phyloP scores from a whole-genome alignment of 2,113 vertebrate species.

The Manacus vitellinus region DNA sequence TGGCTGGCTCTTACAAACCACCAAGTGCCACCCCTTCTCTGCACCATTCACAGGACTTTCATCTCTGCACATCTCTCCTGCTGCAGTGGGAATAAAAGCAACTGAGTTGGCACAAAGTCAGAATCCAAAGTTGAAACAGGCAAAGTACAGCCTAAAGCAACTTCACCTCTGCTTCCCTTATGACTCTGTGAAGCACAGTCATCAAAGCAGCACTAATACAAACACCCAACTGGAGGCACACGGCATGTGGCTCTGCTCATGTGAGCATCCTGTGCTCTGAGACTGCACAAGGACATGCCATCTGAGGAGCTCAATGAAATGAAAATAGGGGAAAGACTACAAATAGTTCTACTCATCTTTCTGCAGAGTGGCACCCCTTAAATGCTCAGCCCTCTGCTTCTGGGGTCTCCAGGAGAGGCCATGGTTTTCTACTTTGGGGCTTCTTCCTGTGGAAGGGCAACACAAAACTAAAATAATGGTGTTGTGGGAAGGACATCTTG shows the following conservation, averaged over 20 bases:
- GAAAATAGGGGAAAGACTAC: neutral
- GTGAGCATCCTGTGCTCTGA: neutral
- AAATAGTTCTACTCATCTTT: neutral
- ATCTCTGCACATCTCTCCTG: conserved; percentile 32
- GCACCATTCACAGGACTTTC: conserved; percentile 17
- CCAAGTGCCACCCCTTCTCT: neutral
- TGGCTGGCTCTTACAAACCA: conserved; percentile 14
- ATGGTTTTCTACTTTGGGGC: neutral
- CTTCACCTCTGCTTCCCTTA: neutral
- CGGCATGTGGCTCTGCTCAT: neutral
- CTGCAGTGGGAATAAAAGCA: conserved; percentile 43
- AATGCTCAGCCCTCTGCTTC: neutral
- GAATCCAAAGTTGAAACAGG: neutral
- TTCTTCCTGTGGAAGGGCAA: neutral
- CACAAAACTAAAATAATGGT: neutral
- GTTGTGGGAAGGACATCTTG: neutral
- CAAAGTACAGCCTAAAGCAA: conserved; percentile 56
- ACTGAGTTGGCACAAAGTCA: neutral
- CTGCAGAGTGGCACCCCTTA: neutral
- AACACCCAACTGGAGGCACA: neutral
- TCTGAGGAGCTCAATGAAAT: neutral
- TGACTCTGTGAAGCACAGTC: neutral
- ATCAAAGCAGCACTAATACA: neutral
- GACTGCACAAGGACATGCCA: neutral
- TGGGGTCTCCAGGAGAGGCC: accelerated